Conservation (phyloP, 2,113 vertebrate genomes). For the Lamprotornis superbus region DNA sequence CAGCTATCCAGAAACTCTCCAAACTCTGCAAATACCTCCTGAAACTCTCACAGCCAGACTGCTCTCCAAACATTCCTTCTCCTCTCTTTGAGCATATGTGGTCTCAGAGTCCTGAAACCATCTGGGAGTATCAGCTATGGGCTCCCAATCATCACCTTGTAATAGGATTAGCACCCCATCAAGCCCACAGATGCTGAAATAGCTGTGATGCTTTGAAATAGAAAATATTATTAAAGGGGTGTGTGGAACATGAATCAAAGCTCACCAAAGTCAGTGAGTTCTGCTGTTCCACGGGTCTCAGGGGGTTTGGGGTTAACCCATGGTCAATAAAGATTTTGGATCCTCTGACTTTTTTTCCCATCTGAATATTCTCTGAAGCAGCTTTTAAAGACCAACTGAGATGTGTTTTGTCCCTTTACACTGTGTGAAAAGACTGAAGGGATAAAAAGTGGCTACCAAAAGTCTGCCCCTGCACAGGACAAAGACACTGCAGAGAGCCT, state of each 20-base stretch:
- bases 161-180: constrained; percentile 60
- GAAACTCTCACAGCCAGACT: constrained; percentile 20
- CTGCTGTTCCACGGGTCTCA: background rate
- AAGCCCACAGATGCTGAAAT: constrained; percentile 40
- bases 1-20: constrained; percentile 21
- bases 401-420: background rate
- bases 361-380: background rate
- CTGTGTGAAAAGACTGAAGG: background rate
- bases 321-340: background rate
- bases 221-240: background rate
- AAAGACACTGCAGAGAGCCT: background rate
- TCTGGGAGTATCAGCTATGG: constrained; percentile 46
- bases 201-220: constrained; percentile 7
- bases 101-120: constrained; percentile 17
- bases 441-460: background rate
- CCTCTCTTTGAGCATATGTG: background rate
- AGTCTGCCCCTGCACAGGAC: background rate
- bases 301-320: background rate
- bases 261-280: background rate
- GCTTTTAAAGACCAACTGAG: background rate
- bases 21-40: constrained; percentile 37
- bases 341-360: background rate
- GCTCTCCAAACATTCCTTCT: constrained; percentile 43
- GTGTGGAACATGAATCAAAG: background rate
- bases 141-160: constrained; percentile 61